Conservation (phyloP, 37 sponge, comb jelly and placozoan genomes). For the Cliona cf. orientalis region DNA sequence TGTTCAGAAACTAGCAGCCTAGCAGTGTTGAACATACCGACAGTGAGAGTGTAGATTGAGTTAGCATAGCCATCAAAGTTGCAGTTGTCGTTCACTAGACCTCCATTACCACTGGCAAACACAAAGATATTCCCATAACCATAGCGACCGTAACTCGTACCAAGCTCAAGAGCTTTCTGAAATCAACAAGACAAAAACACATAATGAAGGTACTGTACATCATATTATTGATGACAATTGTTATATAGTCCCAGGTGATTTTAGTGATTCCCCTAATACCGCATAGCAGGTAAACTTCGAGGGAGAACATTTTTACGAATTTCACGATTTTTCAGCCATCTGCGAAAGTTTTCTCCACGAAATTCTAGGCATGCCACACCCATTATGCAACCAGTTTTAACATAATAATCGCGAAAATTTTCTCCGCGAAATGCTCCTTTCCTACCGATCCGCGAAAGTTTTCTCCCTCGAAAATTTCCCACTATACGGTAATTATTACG, state of each 20-base stretch:
- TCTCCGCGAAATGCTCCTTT: too few relatives aligned
- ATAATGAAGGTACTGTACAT: background rate
- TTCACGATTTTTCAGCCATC: too few relatives aligned
- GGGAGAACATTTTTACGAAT: background rate
- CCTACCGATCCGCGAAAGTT: too few relatives aligned
- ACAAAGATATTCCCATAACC: constrained; percentile 91
- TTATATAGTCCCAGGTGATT: background rate
- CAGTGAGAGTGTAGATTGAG: constrained; percentile 85
- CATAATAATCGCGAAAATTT: too few relatives aligned
- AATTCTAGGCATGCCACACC: too few relatives aligned
- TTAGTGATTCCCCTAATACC: background rate
- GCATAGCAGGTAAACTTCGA: background rate
- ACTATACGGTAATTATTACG: background rate
- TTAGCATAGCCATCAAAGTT: constrained; percentile 97
- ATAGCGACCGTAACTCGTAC: constrained; percentile 71
- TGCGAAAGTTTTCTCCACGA: too few relatives aligned
- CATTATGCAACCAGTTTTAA: too few relatives aligned
- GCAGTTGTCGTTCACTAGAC: constrained; percentile 76
- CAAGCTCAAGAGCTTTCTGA: constrained; percentile 51
- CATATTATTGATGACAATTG: background rate
- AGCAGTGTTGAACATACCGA: constrained; percentile 45
- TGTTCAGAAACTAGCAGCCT: background rate
- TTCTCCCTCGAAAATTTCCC: too few relatives aligned
- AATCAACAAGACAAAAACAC: background rate
- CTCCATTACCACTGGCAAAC: constrained; percentile 95